Base-by-base conservation (phyloP, 2,113 vertebrate species). In the Anguilla japonica region DNA sequence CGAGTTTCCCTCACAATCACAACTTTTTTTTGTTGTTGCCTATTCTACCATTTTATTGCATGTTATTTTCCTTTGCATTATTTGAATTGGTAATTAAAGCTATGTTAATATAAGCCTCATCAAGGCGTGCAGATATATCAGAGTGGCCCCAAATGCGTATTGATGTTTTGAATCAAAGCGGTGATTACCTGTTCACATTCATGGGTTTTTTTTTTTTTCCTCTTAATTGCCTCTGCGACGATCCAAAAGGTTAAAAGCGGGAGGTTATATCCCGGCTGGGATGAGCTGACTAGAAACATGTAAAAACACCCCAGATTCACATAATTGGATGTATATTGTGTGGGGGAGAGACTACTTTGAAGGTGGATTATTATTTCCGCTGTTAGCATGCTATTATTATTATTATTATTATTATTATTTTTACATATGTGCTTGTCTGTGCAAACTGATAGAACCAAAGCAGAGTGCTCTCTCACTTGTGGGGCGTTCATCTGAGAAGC, bases 1-100 rank as follows among this genome's bases (percentile, higher is more conserved):
- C 89, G 92, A 93, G 89, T 91, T 90, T 90, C 53, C 63, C 2
- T 89, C 91, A 95, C 93, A 95, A 95, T 94, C 94, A 93, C 3
- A n/a, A 34, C 34, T 91, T 91, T 92, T 87, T 46, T 87, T 88
- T 83, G n/a, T n/a, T n/a, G n/a, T 26, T 50, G 82, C 87, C 84
- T 34, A 84, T 89, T 87, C 92, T 93, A 91, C 91, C 88, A 90
- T 93, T 79, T 94, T 94, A 95, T 96, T 95, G 93, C 95, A 94
- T 93, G 92, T 94, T 94, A 92, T 94, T 95, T 94, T 93, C 93
- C 90, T 89, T 90, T 87, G 86, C 91, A 88, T 92, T 91, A 95
- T 96, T 95, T 94, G 94, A 96, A 95, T 95, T 95, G 93, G 93
- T 95, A 96, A 96, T 96, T 95, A 94, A 95, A 94, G 92, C 94